phyloP scores from a whole-genome alignment of 2,797 vertebrate species.

The Hippocampus kuda region DNA sequence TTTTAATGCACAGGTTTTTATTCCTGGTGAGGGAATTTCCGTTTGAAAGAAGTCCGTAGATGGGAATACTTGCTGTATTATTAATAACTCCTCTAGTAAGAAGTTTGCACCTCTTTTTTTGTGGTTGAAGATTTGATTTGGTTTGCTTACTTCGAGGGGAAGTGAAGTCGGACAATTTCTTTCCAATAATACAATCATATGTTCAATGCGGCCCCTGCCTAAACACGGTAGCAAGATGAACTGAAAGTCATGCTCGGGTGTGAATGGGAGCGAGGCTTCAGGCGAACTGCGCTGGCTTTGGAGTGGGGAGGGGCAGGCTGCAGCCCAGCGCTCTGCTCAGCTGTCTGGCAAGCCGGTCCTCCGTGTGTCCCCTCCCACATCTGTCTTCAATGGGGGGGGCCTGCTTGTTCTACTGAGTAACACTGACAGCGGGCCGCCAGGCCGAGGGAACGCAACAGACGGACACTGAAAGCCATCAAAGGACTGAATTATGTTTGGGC shows the following conservation, averaged over 20 bases:
- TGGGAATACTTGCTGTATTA: too few species aligned
- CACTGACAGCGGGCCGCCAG: slow-evolving; percentile 25
- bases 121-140: too few species aligned
- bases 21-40: too few species aligned
- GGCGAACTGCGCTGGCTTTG: slow-evolving; percentile 35
- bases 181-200: too few species aligned
- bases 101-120: too few species aligned
- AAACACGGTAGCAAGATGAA: slow-evolving; percentile 27
- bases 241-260: slow-evolving; percentile 20
- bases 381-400: slow-evolving; percentile 34
- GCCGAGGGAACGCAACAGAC: slow-evolving; percentile 13
- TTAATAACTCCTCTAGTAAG: too few species aligned
- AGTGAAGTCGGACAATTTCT: too few species aligned
- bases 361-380: slow-evolving; percentile 17
- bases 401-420: slow-evolving; percentile 27
- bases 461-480: neutral
- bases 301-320: slow-evolving; percentile 51
- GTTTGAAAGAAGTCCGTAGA: too few species aligned
- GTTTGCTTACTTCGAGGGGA: too few species aligned
- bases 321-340: slow-evolving; percentile 43
- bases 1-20: too few species aligned
- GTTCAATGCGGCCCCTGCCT: neutral
- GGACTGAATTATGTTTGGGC: neutral
- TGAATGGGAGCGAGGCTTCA: slow-evolving; percentile 39
- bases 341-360: slow-evolving; percentile 51